Base-by-base conservation (phyloP, 2,888 invertebrate genomes). In the Ochlodes sylvanus region DNA sequence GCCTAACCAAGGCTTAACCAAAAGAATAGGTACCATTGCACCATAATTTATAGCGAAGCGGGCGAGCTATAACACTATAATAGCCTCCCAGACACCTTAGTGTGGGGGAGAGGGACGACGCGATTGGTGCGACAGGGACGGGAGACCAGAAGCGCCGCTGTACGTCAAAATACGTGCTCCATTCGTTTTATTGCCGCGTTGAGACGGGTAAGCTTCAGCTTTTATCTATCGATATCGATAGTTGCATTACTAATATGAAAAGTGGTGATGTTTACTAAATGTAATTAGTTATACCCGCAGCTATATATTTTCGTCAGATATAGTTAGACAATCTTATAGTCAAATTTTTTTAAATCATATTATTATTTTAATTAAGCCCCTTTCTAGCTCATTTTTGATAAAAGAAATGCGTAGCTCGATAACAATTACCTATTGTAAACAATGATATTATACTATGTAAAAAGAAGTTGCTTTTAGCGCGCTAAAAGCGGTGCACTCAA, bases 151-250 rank as follows among this genome's bases (percentile, higher is more conserved):
- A 93, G 93, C 93, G 93, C 93, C 93, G 92, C 92, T 91, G 87
- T 86, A 90, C 93, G 93, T 93, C 93, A 92, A 93, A 93, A 93
- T 93, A 93, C 93, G 92, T 92, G 93, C 89, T 88, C 88, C 90
- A 89, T 90, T 93, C 92, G 93, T 92, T 93, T 93, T 93, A 92
- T 93, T 92, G 86, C 91, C 82, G 79, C 79, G 85, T 77, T 78
- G 83, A 73, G 82, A 54, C 47, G 75, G 68, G 71, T 70, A 71
- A 69, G 64, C 50, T 9, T 21, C 17, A 14, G 60, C 62, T 55
- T 68, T 56, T 76, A 71, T 85, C 85, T 86, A 88, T 85, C 85
- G 86, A 88, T 84, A 79, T 87, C 85, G 87, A 87, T 81, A 27
- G 67, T 15, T 44, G 15, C 7, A 50, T 1, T 19, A 50, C 10